phyloP scores from a whole-genome alignment of 2,888 invertebrate species.

The Ecliptopera silaceata region DNA sequence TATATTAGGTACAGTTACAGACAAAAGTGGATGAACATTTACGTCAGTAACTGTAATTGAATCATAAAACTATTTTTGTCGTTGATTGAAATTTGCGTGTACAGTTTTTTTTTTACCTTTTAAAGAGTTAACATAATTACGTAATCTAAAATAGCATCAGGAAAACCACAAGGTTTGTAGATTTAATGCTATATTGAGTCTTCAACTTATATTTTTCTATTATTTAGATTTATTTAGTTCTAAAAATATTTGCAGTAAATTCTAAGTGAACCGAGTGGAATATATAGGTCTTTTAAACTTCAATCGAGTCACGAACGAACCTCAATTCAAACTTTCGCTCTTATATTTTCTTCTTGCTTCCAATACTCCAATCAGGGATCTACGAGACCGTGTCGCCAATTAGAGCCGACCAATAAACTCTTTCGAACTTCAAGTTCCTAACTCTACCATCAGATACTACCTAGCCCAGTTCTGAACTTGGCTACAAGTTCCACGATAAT shows the following conservation, averaged over 20 bases:
- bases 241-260: too few relatives aligned
- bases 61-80: too few relatives aligned
- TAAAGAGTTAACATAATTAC: too few relatives aligned
- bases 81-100: too few relatives aligned
- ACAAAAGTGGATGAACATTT: background rate
- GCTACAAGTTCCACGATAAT: constrained; percentile 23
- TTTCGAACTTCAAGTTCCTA: constrained; percentile 25
- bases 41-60: too few relatives aligned
- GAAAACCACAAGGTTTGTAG: too few relatives aligned
- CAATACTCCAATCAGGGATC: constrained; percentile 11
- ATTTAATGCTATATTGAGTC: too few relatives aligned
- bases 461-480: constrained; percentile 16
- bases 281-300: background rate
- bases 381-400: constrained; percentile 24
- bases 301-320: background rate
- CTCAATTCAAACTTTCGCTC: background rate
- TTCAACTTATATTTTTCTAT: too few relatives aligned
- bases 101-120: too few relatives aligned
- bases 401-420: constrained; percentile 28
- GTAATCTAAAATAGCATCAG: too few relatives aligned
- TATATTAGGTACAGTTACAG: background rate
- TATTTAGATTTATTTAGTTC: too few relatives aligned
- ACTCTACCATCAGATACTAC: constrained; percentile 32
- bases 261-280: too few relatives aligned
- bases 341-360: background rate